Evolutionary conservation across 1,140 invertebrate genomes (phyloP), one percentile per base, ranked within the genome.

Genomic region (Drosophila takahashii): DNA sequence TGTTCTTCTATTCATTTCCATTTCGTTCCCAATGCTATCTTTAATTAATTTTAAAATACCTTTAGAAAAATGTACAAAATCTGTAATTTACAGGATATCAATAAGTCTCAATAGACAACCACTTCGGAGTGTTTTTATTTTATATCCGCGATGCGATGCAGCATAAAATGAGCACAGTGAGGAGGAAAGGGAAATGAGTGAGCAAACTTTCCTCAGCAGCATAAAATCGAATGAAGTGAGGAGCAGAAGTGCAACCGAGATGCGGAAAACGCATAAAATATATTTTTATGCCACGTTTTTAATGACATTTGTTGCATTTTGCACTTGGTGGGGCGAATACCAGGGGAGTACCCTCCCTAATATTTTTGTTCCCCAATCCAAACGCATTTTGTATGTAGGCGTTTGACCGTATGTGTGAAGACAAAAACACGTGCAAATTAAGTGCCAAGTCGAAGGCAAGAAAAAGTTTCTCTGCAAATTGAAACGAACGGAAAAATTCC

Each of bases 291-390:
- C 77, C 79, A 77, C 76, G 57, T 74, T 89, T 84, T 89, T 89
- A 89, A 89, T 89, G 84, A 84, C 84, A 89, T 89, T 89, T 89
- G 84, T 89, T 80, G 79, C 84, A 83, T 83, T 86, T 75, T 69
- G 61, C 79, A 83, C 79, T 89, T 86, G 83, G 53, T 58, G 45
- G 59, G 59, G 10, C 27, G 48, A 50, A 39, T 27, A 6, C 18
- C 48, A 41, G 11, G 42, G 62, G 16, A 37, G 15, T 18, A 10
- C 16, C 22, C 4, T 16, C 9, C 27, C 3, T 32, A 22, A 6
- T 4, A 0, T 15, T 27, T 50, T 32, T 6, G 22, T 3, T 8
- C n/a, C 26, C 47, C 5, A 29, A 26, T 13, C 2, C 5, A 36
- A 26, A 4, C 4, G 9, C 32, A 27, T 26, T n/a, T 54, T 65